A percentile compares a stretch with the other conserved stretches of the same genome.
These are phyloP conservation scores for Epinephelus awoara DNA, from an alignment of 2,797 vertebrate genomes.

Conservation along the genomic window DNA sequence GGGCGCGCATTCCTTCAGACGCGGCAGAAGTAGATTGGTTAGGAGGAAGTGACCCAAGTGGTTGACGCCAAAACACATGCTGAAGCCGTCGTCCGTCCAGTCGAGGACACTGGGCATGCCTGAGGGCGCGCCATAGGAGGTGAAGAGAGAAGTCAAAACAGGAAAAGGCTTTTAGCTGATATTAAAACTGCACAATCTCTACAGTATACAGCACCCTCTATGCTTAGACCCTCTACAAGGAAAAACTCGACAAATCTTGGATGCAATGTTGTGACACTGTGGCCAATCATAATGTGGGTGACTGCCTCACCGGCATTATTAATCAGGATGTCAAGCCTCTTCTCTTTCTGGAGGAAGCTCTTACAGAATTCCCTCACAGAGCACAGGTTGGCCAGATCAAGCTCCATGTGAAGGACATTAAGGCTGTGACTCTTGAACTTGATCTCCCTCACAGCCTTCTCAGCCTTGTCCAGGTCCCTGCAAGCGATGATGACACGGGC, in stretches of 20 bases:
- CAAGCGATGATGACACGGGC: slow-evolving; percentile 87
- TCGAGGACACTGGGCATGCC: slow-evolving; percentile 87
- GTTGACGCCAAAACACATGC: slow-evolving; percentile 89
- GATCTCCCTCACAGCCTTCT: slow-evolving; percentile 84
- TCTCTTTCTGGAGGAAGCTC: slow-evolving; percentile 85
- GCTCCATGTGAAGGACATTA: slow-evolving; percentile 82
- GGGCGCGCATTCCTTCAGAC: slow-evolving; percentile 84
- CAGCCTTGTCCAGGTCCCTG: slow-evolving; percentile 79
- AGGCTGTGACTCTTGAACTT: slow-evolving; percentile 83
- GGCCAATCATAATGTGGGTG: no score
- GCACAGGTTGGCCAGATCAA: slow-evolving; percentile 86
- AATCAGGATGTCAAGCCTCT: slow-evolving; percentile 86
- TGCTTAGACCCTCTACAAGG: neutral
- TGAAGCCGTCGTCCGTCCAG: slow-evolving; percentile 89
- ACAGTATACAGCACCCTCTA: neutral
- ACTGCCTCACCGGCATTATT: slow-evolving; percentile 85
- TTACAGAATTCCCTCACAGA: slow-evolving; percentile 85
- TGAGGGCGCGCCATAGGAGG: slow-evolving; percentile 32
- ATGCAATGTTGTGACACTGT: neutral
- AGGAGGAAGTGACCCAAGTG: slow-evolving; percentile 90
- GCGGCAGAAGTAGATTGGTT: slow-evolving; percentile 85
- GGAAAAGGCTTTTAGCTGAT: neutral
- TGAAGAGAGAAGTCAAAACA: neutral
- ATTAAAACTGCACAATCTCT: neutral
- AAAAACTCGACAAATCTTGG: neutral